Conservation (phyloP, 2,888 invertebrate species). For the Onchidella celtica region DNA sequence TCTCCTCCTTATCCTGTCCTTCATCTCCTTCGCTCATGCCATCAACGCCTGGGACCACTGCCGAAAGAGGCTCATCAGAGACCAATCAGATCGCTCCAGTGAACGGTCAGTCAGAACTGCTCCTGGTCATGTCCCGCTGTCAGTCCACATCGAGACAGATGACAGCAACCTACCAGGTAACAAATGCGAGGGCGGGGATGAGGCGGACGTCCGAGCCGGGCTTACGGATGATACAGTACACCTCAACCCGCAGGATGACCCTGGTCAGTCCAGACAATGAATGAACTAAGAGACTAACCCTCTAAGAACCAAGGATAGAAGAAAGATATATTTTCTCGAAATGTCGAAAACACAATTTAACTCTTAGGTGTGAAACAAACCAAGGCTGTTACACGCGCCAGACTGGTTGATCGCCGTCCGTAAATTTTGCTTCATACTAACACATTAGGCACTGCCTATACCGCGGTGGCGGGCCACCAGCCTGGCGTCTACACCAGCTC, state of each 20-base stretch:
- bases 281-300: too few relatives aligned
- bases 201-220: background rate
- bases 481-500: too few relatives aligned
- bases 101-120: background rate
- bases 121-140: conserved; percentile 21
- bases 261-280: background rate
- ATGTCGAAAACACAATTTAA: too few relatives aligned
- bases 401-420: too few relatives aligned
- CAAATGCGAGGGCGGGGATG: background rate
- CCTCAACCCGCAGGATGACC: background rate
- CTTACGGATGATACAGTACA: background rate
- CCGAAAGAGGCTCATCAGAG: conserved; percentile 50
- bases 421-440: too few relatives aligned
- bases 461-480: too few relatives aligned
- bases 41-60: conserved; percentile 58
- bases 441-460: too few relatives aligned
- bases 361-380: too few relatives aligned
- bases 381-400: too few relatives aligned
- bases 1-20: conserved; percentile 46
- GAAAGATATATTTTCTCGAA: too few relatives aligned
- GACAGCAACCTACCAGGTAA: conserved; percentile 38
- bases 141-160: conserved; percentile 46
- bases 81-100: conserved; percentile 42
- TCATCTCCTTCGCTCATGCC: conserved; percentile 54
- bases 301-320: too few relatives aligned